Conservation (phyloP, 2,113 vertebrate genomes). For the Melospiza georgiana region DNA sequence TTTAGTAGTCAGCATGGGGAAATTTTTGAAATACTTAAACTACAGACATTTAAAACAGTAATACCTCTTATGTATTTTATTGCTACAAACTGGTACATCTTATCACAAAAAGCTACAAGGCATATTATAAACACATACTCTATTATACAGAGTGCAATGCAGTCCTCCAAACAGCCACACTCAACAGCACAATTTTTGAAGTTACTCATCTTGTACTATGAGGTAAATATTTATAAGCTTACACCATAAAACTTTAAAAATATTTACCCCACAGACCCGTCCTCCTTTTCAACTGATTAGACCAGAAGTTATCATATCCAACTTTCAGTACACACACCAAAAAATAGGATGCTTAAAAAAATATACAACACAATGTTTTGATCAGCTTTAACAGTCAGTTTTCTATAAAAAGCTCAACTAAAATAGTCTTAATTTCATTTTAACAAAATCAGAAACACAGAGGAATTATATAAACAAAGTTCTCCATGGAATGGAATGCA, state of each 20-base stretch:
- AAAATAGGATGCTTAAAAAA: constrained; percentile 78
- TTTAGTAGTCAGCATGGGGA: not conserved
- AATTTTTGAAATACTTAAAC: not conserved
- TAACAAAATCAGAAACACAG: constrained; percentile 72
- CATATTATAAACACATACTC: constrained; percentile 68
- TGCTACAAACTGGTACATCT: constrained; percentile 77
- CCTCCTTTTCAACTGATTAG: constrained; percentile 66
- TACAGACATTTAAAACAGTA: constrained; percentile 3
- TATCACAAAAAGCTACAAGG: constrained; percentile 75
- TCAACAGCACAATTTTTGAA: constrained; percentile 66
- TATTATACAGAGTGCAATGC: constrained; percentile 72
- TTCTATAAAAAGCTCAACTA: constrained; percentile 80
- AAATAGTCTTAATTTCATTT: constrained; percentile 71
- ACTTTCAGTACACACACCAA: constrained; percentile 67
- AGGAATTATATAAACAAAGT: constrained; percentile 76
- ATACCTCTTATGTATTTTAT: constrained; percentile 71
- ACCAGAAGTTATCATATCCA: constrained; percentile 58
- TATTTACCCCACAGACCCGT: constrained; percentile 60
- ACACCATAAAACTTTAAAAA: constrained; percentile 38
- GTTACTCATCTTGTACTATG: constrained; percentile 53
- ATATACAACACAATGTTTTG: constrained; percentile 75
- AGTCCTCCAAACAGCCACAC: constrained; percentile 67
- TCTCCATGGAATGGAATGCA: constrained; percentile 73
- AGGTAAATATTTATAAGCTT: constrained; percentile 57
- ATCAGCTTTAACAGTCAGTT: constrained; percentile 70